phyloP scores from a whole-genome alignment of 2,797 vertebrate species.

The Onychomys torridus region DNA sequence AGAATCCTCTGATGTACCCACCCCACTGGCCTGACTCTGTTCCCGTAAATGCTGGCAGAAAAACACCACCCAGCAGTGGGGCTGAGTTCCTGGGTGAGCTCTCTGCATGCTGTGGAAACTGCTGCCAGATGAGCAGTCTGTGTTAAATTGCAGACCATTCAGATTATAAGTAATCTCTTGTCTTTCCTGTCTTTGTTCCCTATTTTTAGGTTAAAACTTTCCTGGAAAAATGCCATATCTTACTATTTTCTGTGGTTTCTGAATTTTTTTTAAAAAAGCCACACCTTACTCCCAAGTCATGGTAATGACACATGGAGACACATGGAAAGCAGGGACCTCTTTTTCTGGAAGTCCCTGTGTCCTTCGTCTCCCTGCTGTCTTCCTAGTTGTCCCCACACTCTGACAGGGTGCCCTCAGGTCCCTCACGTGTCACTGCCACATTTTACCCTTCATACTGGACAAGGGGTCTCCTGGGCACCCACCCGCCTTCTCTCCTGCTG shows the following conservation, averaged over 20 bases:
- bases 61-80: conserved; percentile 31
- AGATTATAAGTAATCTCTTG: conserved; percentile 81
- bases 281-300: not conserved
- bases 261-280: not conserved
- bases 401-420: no score
- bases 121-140: conserved; percentile 74
- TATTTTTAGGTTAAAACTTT: conserved; percentile 85
- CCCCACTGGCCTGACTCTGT: not conserved
- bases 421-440: not conserved
- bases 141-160: conserved; percentile 73
- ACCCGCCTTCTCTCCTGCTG: not conserved
- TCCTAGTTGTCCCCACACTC: not conserved
- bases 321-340: not conserved
- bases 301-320: no score
- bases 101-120: conserved; percentile 71
- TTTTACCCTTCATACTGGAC: not conserved
- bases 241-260: conserved; percentile 75
- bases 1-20: no score
- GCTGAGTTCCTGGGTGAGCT: conserved; percentile 68
- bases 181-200: conserved; percentile 88
- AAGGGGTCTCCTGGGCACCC: not conserved
- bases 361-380: fast-evolving
- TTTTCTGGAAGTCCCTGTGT: not conserved
- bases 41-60: not conserved
- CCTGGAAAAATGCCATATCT: conserved; percentile 84